Percentiles rank a stretch among this genome's conserved stretches.
Conservation (phyloP, 1,140 invertebrate genomes). For the Bombus sylvicola region DNA sequence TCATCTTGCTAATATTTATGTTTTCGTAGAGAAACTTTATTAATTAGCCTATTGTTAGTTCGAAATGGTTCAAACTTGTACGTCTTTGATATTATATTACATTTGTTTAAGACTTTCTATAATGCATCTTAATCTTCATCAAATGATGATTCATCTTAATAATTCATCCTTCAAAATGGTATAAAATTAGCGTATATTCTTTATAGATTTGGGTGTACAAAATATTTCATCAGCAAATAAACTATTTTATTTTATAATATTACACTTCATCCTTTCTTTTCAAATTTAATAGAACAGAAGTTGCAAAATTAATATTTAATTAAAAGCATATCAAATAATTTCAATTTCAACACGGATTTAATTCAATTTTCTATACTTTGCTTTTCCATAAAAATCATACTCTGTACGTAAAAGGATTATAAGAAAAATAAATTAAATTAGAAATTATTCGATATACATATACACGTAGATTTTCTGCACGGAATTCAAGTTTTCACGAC, state of each 20-base stretch:
- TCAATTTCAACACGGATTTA: too few relatives aligned
- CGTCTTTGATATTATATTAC: not conserved
- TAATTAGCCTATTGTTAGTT: constrained; percentile 27
- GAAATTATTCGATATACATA: not conserved
- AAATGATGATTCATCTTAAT: not conserved
- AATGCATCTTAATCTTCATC: not conserved
- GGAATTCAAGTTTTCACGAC: not conserved
- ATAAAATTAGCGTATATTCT: not conserved
- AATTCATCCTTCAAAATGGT: too few relatives aligned
- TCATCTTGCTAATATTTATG: constrained; percentile 23
- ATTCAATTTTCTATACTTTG: too few relatives aligned
- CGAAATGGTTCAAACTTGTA: not conserved
- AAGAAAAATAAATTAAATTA: not conserved
- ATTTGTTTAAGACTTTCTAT: not conserved
- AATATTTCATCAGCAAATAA: too few relatives aligned
- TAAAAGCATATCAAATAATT: too few relatives aligned
- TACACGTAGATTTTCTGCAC: too few relatives aligned
- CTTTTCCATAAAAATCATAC: not conserved
- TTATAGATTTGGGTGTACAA: not conserved
- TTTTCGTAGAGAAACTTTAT: constrained; percentile 23
- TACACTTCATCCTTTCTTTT: too few relatives aligned
- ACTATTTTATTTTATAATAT: too few relatives aligned
- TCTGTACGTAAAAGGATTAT: not conserved
- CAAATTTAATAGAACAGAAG: too few relatives aligned
- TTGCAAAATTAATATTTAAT: too few relatives aligned